phyloP scores from a whole-genome alignment of 1,140 invertebrate species.

The Linepithema humile region DNA sequence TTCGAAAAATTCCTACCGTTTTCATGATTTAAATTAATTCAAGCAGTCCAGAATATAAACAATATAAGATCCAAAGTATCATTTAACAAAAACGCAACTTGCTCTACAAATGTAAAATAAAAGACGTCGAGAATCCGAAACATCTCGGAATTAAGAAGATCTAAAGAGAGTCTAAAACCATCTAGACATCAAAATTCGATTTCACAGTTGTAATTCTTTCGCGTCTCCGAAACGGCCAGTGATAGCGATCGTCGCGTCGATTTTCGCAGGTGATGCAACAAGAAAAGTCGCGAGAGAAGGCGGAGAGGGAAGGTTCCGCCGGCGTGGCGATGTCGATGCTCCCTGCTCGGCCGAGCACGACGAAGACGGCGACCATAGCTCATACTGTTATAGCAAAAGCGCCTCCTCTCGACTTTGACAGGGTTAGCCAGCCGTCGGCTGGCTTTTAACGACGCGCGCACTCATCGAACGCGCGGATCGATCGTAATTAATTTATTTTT shows the following conservation, averaged over 20 bases:
- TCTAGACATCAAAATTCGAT: neutral
- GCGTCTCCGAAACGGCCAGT: neutral
- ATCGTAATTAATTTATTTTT: constrained; percentile 64
- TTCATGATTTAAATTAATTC: too few species aligned
- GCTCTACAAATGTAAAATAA: too few species aligned
- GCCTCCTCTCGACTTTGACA: constrained; percentile 33
- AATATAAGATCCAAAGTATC: too few species aligned
- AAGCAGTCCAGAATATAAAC: too few species aligned
- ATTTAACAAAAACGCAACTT: too few species aligned
- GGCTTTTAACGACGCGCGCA: constrained; percentile 23
- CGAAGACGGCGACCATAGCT: constrained; percentile 31
- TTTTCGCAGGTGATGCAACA: constrained; percentile 1
- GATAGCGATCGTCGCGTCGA: neutral
- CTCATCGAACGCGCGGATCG: constrained; percentile 22
- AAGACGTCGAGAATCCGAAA: too few species aligned
- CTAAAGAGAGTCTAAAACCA: too few species aligned
- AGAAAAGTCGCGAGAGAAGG: neutral
- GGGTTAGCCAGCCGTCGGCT: constrained; percentile 15
- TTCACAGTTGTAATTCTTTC: neutral
- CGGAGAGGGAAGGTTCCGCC: neutral
- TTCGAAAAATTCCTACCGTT: too few species aligned
- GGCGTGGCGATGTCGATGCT: constrained; percentile 45
- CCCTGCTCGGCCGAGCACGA: constrained; percentile 26
- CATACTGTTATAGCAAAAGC: constrained; percentile 7
- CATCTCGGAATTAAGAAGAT: too few species aligned